phyloP scores from a whole-genome alignment of 2,797 vertebrate genomes.

The Morus bassanus region DNA sequence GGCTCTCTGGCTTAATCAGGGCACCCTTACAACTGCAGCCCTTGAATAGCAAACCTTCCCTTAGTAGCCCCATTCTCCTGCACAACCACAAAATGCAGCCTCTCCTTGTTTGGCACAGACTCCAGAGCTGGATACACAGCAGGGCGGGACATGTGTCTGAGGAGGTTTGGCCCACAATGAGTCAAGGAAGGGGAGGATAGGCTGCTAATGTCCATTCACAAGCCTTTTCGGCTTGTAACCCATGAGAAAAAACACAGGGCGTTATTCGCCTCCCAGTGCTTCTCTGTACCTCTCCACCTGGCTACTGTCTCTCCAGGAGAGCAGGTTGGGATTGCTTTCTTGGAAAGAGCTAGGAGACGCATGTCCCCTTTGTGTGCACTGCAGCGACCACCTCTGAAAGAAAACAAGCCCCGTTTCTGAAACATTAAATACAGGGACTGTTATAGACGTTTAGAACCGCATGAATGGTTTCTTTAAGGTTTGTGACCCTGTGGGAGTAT shows the following conservation, averaged over 20 bases:
- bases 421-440: not conserved
- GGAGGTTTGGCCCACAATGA: not conserved
- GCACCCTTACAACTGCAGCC: not conserved
- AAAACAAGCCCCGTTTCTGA: not conserved
- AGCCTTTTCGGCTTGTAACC: not conserved
- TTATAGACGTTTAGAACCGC: rapidly evolving
- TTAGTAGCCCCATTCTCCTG: not conserved
- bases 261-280: not conserved
- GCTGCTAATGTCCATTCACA: not conserved
- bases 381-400: not conserved
- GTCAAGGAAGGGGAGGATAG: not conserved
- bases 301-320: not conserved
- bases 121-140: not conserved
- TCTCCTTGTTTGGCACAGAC: not conserved
- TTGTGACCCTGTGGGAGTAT: not conserved
- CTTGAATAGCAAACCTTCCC: not conserved
- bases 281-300: not conserved
- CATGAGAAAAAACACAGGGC: not conserved
- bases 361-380: not conserved
- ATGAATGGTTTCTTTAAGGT: not conserved
- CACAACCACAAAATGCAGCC: not conserved
- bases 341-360: not conserved
- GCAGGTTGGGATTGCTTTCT: not conserved
- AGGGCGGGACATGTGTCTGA: not conserved
- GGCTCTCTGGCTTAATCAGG: not conserved